Evolutionary conservation across 2,888 invertebrate species (phyloP).

Genomic region (Meganola albula): DNA sequence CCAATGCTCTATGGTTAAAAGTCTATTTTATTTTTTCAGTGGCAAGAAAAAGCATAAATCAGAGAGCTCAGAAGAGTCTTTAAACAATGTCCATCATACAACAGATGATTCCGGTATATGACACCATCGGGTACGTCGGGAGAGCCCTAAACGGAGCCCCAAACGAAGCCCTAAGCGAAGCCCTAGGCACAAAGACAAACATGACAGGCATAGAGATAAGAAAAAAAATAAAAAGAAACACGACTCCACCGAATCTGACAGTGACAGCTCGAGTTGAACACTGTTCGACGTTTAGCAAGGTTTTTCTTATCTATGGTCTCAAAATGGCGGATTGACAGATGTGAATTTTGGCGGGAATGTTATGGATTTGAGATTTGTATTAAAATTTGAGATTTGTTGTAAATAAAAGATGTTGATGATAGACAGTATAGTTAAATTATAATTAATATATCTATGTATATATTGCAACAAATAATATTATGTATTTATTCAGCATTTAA

Average conservation of each 20-base stretch:
- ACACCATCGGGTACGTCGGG: conserved; percentile 66
- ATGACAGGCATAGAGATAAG: conserved; percentile 33
- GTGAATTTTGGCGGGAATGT: background rate
- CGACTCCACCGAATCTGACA: conserved; percentile 48
- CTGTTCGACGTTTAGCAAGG: conserved; percentile 12
- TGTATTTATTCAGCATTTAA: too few relatives aligned
- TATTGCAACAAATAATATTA: too few relatives aligned
- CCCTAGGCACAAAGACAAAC: conserved; percentile 39
- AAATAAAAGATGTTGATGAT: too few relatives aligned
- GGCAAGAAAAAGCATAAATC: conserved; percentile 62
- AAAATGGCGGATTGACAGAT: conserved; percentile 8
- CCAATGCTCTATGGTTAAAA: too few relatives aligned
- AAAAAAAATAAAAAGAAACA: conserved; percentile 47
- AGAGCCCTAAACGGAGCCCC: conserved; percentile 49
- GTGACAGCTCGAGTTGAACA: conserved; percentile 62
- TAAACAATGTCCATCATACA: conserved; percentile 67
- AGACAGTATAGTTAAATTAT: too few relatives aligned
- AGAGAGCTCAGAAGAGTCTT: conserved; percentile 60
- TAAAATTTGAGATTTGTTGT: too few relatives aligned
- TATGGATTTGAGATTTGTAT: too few relatives aligned
- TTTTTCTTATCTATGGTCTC: conserved; percentile 23
- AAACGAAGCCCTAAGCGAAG: conserved; percentile 49
- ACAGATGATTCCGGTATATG: conserved; percentile 73
- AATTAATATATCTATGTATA: too few relatives aligned
- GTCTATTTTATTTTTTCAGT: conserved; percentile 33